Percentiles rank a stretch among this genome's conserved stretches.
Evolutionary conservation across 1,140 invertebrate species (phyloP).

Genomic region (Archivesica marissinica): DNA sequence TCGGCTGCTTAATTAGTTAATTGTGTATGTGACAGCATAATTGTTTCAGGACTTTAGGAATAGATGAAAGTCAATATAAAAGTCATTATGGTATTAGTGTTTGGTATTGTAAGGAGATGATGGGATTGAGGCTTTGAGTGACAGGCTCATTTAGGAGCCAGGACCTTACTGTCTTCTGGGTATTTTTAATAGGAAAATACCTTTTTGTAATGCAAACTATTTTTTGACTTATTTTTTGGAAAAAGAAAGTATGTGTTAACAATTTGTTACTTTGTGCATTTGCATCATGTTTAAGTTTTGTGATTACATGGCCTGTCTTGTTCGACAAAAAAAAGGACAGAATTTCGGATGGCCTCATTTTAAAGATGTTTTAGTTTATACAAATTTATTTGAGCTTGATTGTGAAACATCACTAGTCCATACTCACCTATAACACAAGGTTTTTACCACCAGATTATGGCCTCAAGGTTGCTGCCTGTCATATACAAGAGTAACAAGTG

Average conservation of each 20-base stretch:
- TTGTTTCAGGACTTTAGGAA: slow-evolving; percentile 12
- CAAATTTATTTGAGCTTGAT: too few species aligned
- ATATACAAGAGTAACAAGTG: too few species aligned
- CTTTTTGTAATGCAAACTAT: not conserved
- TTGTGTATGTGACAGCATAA: slow-evolving; percentile 8
- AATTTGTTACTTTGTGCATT: not conserved
- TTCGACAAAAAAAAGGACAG: too few species aligned
- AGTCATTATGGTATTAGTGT: slow-evolving; percentile 29
- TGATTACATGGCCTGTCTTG: too few species aligned
- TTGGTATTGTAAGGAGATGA: not conserved
- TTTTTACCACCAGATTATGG: too few species aligned
- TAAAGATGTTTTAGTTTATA: too few species aligned
- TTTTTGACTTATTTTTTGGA: not conserved
- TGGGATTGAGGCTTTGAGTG: not conserved
- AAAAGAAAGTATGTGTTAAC: not conserved
- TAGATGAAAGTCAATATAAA: slow-evolving; percentile 36
- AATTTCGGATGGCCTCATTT: too few species aligned
- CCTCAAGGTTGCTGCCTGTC: too few species aligned
- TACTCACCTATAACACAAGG: too few species aligned
- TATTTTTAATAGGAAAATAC: not conserved
- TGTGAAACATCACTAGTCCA: too few species aligned
- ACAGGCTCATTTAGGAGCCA: not conserved
- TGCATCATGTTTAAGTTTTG: too few species aligned
- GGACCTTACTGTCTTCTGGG: not conserved
- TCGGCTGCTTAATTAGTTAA: slow-evolving; percentile 10